Conservation (phyloP, 2,797 vertebrate species). For the Lepilemur ruficaudatus region DNA sequence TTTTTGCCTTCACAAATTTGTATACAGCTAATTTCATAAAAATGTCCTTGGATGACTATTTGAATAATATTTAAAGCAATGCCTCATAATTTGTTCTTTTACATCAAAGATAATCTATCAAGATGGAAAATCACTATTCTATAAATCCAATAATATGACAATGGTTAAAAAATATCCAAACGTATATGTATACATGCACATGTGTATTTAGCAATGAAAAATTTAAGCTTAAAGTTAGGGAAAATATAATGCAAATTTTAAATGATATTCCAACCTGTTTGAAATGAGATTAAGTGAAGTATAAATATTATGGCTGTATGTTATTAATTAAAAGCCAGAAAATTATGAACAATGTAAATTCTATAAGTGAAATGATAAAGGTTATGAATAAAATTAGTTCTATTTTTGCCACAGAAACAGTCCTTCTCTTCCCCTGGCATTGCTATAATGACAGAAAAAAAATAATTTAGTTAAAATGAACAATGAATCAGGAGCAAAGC, state of each 20-base stretch:
- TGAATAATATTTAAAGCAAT: slow-evolving; percentile 54
- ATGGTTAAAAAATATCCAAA: slow-evolving; percentile 46
- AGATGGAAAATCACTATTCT: slow-evolving; percentile 42
- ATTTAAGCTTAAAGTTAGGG: not conserved
- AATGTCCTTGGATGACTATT: slow-evolving; percentile 44
- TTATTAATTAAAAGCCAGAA: slow-evolving; percentile 45
- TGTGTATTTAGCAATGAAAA: not conserved
- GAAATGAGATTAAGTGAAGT: slow-evolving; percentile 19
- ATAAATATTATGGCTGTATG: slow-evolving; percentile 4
- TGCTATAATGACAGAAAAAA: slow-evolving; percentile 8
- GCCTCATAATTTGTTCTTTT: slow-evolving; percentile 36
- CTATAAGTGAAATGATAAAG: slow-evolving; percentile 24
- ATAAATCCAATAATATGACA: not conserved
- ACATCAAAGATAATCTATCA: slow-evolving; percentile 62
- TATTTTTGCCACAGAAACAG: slow-evolving; percentile 32
- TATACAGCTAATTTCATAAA: slow-evolving; percentile 30
- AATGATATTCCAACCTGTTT: not conserved
- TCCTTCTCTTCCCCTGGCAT: not conserved
- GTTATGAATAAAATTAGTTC: slow-evolving; percentile 24
- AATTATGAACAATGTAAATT: slow-evolving; percentile 25
- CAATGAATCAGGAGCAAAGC: not conserved
- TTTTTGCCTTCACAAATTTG: not conserved
- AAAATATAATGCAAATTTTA: not conserved
- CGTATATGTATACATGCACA: not conserved
- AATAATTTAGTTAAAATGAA: not conserved